These are phyloP conservation scores for Tetropium fuscum DNA, from an alignment of 2,888 invertebrate genomes.

Conservation along the genomic window DNA sequence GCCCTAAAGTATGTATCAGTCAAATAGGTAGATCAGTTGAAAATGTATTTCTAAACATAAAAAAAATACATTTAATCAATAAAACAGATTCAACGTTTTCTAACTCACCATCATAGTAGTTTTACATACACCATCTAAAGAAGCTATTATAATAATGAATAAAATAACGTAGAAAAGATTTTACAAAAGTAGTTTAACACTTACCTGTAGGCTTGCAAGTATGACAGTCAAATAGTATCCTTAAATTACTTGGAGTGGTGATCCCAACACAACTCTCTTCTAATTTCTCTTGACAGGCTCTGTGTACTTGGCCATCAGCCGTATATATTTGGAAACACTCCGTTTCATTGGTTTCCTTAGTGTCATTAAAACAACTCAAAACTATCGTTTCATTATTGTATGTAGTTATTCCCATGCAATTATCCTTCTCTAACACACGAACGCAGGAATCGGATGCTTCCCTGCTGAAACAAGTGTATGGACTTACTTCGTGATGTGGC, in stretches of 20 bases:
- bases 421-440: neutral
- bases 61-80: too few relatives aligned
- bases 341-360: neutral
- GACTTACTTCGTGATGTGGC: neutral
- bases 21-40: too few relatives aligned
- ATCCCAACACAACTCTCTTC: slow-evolving; percentile 1
- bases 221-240: neutral
- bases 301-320: neutral
- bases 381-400: neutral
- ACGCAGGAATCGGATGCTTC: neutral
- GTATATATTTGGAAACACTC: neutral
- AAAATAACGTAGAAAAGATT: too few relatives aligned
- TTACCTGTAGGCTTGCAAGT: neutral
- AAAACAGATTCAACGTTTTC: too few relatives aligned
- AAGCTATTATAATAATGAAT: too few relatives aligned
- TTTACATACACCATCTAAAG: too few relatives aligned
- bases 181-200: too few relatives aligned
- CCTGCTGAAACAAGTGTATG: neutral
- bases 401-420: neutral
- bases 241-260: neutral
- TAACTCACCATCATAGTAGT: too few relatives aligned
- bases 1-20: too few relatives aligned
- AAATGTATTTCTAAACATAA: too few relatives aligned
- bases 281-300: neutral
- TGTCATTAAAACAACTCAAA: neutral